Percentiles rank a stretch among this genome's conserved stretches.
Evolutionary conservation across 1,140 invertebrate species (phyloP).

Genomic region (Medauroidea extradentata): DNA sequence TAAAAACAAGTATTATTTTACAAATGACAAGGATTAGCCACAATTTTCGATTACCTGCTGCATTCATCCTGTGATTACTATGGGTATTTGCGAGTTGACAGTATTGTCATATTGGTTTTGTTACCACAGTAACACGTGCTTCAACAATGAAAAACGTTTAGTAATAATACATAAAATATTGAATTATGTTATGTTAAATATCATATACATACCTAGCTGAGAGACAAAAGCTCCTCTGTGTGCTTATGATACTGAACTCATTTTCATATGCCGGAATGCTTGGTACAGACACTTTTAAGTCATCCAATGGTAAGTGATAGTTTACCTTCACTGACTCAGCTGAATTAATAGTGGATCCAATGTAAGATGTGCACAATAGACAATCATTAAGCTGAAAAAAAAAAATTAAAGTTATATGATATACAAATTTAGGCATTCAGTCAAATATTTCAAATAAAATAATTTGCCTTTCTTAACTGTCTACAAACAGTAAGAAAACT

Average conservation of each 20-base stretch:
- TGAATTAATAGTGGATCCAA: slow-evolving; percentile 34
- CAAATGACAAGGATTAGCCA: too few relatives aligned
- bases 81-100: too few relatives aligned
- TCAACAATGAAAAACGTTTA: neutral
- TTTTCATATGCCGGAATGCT: slow-evolving; percentile 48
- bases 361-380: slow-evolving; percentile 58
- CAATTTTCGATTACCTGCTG: too few relatives aligned
- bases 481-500: too few relatives aligned
- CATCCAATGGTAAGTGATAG: slow-evolving; percentile 55
- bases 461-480: too few relatives aligned
- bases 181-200: neutral
- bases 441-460: too few relatives aligned
- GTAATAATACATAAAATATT: neutral
- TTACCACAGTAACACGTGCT: neutral
- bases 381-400: slow-evolving; percentile 62
- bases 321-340: slow-evolving; percentile 47
- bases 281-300: slow-evolving; percentile 57
- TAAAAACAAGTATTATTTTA: too few relatives aligned
- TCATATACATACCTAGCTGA: slow-evolving; percentile 53
- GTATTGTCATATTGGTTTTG: too few relatives aligned
- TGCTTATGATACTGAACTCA: slow-evolving; percentile 58
- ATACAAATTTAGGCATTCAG: too few relatives aligned
- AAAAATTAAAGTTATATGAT: too few relatives aligned
- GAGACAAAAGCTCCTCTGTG: slow-evolving; percentile 63
- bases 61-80: too few relatives aligned